phyloP scores from a whole-genome alignment of 1,140 invertebrate species.

The Drusus annulatus region DNA sequence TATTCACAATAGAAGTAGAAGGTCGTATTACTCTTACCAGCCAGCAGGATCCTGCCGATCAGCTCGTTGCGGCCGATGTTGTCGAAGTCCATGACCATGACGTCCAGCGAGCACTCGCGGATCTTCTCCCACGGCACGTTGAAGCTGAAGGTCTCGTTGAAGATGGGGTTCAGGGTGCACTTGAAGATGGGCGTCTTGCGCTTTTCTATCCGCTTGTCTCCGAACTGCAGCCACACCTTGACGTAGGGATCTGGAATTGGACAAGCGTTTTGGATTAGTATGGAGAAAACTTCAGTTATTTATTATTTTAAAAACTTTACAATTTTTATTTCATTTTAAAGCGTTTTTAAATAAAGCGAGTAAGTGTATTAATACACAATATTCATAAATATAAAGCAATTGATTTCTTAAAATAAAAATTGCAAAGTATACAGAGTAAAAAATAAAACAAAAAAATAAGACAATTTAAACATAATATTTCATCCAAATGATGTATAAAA shows the following conservation, averaged over 20 bases:
- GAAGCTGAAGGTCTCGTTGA: slow-evolving; percentile 95
- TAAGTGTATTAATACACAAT: too few species aligned
- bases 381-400: too few species aligned
- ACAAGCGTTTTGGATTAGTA: too few species aligned
- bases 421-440: too few species aligned
- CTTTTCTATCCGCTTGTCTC: slow-evolving; percentile 94
- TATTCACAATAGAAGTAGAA: not conserved
- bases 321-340: too few species aligned
- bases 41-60: slow-evolving; percentile 90
- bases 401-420: too few species aligned
- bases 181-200: slow-evolving; percentile 97
- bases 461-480: too few species aligned
- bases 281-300: too few species aligned
- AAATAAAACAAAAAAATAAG: too few species aligned
- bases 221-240: slow-evolving; percentile 96
- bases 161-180: slow-evolving; percentile 92
- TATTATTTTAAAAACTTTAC: too few species aligned
- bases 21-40: slow-evolving; percentile 72
- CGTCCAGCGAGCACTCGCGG: slow-evolving; percentile 90
- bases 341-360: too few species aligned
- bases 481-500: too few species aligned
- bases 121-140: slow-evolving; percentile 96
- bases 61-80: slow-evolving; percentile 94
- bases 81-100: slow-evolving; percentile 96
- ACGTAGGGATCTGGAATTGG: slow-evolving; percentile 91